phyloP scores from a whole-genome alignment of 2,113 vertebrate species.

The Melanotaenia duboulayi region DNA sequence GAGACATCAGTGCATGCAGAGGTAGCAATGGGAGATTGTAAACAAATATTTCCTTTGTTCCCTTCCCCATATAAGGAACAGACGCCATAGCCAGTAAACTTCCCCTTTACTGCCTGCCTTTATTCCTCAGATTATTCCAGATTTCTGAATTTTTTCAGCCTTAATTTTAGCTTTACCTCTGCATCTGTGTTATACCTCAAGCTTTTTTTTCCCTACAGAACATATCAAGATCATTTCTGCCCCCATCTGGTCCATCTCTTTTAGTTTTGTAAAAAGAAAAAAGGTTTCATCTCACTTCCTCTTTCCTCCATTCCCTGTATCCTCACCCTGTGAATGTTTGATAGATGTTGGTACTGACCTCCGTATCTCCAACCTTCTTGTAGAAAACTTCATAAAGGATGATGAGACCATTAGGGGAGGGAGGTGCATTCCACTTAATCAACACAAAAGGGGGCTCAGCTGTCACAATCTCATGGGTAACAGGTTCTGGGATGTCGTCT shows the following conservation, averaged over 20 bases:
- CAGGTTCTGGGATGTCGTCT: slow-evolving; percentile 87
- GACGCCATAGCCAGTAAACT: slow-evolving; percentile 4
- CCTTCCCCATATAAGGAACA: slow-evolving; percentile 17
- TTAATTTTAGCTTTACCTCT: not conserved
- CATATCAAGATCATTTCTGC: no score
- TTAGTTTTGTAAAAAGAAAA: no score
- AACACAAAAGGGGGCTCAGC: slow-evolving; percentile 86
- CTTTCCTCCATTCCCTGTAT: not conserved
- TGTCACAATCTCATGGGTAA: slow-evolving; percentile 86
- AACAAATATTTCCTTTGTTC: slow-evolving; percentile 44
- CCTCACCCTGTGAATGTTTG: not conserved
- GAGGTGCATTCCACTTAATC: slow-evolving; percentile 90
- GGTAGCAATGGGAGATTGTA: slow-evolving; percentile 27
- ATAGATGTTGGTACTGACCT: slow-evolving; percentile 81
- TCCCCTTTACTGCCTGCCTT: slow-evolving; percentile 3
- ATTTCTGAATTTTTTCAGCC: slow-evolving; percentile 1
- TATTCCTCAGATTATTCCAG: not conserved
- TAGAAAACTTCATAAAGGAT: slow-evolving; percentile 96
- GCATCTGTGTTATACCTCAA: not conserved
- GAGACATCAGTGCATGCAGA: slow-evolving; percentile 2
- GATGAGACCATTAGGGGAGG: slow-evolving; percentile 92
- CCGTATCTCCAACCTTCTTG: slow-evolving; percentile 86
- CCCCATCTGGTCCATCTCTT: no score
- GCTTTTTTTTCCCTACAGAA: not conserved
- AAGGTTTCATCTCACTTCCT: not conserved